These are phyloP conservation scores for Xenentodon cancila DNA, from an alignment of 2,797 vertebrate genomes.

Conservation along the genomic window DNA sequence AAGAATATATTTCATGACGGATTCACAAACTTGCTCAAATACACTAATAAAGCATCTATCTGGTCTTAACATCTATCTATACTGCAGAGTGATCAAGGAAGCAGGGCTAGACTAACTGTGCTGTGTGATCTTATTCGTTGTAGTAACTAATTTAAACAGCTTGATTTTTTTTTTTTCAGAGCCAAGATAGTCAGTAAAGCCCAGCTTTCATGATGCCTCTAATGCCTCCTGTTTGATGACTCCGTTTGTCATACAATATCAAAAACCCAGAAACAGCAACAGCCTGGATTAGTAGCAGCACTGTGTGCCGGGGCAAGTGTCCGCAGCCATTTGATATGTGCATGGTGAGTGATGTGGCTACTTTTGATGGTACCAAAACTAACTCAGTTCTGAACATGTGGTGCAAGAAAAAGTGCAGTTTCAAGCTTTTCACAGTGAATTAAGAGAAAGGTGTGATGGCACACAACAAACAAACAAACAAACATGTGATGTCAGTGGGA, in stretches of 20 bases:
- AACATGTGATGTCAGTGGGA: conserved; percentile 67
- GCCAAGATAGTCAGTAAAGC: conserved; percentile 41
- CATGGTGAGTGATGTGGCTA: conserved; percentile 22
- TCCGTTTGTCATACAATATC: conserved; percentile 35
- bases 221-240: conserved; percentile 44
- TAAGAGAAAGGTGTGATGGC: conserved; percentile 54
- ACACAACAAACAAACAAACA: conserved; percentile 65
- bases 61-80: conserved; percentile 73
- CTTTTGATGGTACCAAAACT: conserved; percentile 18
- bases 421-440: conserved; percentile 58
- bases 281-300: conserved; percentile 41
- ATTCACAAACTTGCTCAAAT: neutral
- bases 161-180: neutral
- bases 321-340: conserved; percentile 39
- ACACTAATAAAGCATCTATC: conserved; percentile 23
- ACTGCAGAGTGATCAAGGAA: conserved; percentile 49
- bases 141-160: conserved; percentile 1
- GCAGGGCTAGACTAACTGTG: conserved; percentile 48
- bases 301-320: conserved; percentile 41
- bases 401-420: conserved; percentile 49
- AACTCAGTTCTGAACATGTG: conserved; percentile 1
- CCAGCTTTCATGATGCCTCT: conserved; percentile 42
- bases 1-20: neutral
- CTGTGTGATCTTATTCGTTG: neutral
- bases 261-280: conserved; percentile 34